Conservation (phyloP, 2,113 vertebrate genomes). For the Osmerus mordax region DNA sequence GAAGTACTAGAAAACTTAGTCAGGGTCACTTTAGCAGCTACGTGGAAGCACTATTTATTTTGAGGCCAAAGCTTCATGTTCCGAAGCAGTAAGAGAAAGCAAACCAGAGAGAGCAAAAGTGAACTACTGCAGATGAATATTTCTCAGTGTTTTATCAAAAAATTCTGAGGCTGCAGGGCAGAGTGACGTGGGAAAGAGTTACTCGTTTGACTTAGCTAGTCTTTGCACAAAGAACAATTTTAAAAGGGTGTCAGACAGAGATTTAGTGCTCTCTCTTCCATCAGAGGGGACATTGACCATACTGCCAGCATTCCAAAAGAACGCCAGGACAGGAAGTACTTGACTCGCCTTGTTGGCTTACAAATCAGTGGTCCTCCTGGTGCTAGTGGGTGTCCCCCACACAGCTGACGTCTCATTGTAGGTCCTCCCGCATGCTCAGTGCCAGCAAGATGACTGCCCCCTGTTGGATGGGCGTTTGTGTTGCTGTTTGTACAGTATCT, state of each 20-base stretch:
- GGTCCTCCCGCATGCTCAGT: too few species aligned
- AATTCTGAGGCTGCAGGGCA: slow-evolving; percentile 23
- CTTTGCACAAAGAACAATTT: slow-evolving; percentile 39
- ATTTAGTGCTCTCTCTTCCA: slow-evolving; percentile 37
- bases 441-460: neutral
- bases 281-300: slow-evolving; percentile 23
- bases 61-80: too few species aligned
- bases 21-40: too few species aligned
- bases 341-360: slow-evolving; percentile 28
- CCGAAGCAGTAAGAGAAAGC: neutral
- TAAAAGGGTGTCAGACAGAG: slow-evolving; percentile 29
- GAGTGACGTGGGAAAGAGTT: slow-evolving; percentile 20
- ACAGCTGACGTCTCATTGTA: neutral
- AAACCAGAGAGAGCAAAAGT: neutral
- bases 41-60: too few species aligned
- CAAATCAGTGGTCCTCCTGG: slow-evolving; percentile 7
- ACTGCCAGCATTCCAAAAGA: slow-evolving; percentile 15
- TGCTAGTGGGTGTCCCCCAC: slow-evolving; percentile 20
- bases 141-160: neutral
- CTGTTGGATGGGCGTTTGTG: neutral
- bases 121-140: neutral
- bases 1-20: too few species aligned
- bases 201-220: slow-evolving; percentile 39
- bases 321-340: slow-evolving; percentile 12
- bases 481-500: neutral